Conservation (phyloP, 2,113 vertebrate species). For the Brachyhypopomus occidentalis region DNA sequence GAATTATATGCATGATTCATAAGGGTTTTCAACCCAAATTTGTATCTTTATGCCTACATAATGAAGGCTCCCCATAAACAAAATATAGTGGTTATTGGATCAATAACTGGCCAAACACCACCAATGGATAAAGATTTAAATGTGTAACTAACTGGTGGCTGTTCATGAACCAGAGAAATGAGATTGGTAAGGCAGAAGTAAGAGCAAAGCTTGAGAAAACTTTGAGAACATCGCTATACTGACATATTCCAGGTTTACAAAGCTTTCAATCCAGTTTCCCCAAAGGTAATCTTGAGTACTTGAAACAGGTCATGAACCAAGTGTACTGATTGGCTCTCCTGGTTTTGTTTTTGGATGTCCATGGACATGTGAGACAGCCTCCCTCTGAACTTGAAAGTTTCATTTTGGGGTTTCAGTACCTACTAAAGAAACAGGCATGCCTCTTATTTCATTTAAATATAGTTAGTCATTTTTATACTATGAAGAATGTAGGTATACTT, state of each 20-base stretch:
- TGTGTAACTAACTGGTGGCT: background rate
- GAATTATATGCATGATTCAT: background rate
- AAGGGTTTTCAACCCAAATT: background rate
- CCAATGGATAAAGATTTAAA: background rate
- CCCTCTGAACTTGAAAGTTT: background rate
- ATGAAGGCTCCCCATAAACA: background rate
- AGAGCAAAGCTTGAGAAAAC: background rate
- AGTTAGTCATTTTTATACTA: background rate
- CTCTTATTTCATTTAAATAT: background rate
- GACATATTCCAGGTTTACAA: background rate
- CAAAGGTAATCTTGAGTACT: background rate
- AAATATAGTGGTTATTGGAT: too few relatives aligned
- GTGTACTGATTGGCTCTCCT: background rate
- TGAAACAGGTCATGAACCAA: conserved; percentile 1
- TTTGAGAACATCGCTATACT: background rate
- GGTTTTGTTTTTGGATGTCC: conserved; percentile 27
- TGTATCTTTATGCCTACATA: background rate
- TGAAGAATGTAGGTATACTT: background rate
- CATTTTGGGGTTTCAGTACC: background rate
- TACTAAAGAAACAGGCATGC: background rate
- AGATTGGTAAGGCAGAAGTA: background rate
- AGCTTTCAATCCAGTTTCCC: conserved; percentile 8
- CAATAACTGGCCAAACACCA: background rate
- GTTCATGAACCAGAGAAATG: background rate
- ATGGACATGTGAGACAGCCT: background rate